phyloP scores from a whole-genome alignment of 2,888 invertebrate species.

The Trichopria drosophilae region DNA sequence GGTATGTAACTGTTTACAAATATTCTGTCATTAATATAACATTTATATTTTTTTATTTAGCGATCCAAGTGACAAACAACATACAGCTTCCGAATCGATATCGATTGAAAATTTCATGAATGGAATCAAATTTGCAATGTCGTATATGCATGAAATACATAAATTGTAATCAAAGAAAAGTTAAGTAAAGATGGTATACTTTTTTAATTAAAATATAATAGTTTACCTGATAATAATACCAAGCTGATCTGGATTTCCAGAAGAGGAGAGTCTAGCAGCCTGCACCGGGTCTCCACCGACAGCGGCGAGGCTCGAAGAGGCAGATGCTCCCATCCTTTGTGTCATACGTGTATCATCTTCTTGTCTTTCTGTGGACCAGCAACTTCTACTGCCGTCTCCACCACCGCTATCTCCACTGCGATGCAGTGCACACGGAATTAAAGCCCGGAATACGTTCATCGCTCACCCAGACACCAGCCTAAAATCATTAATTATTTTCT shows the following conservation, averaged over 20 bases:
- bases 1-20: constrained; percentile 27
- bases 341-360: constrained; percentile 56
- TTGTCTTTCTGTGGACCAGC: constrained; percentile 53
- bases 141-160: constrained; percentile 40
- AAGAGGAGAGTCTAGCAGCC: constrained; percentile 56
- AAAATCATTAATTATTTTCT: constrained; percentile 31
- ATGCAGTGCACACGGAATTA: constrained; percentile 65
- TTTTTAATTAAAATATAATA: background rate
- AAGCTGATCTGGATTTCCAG: constrained; percentile 54
- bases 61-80: constrained; percentile 23
- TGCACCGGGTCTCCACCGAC: constrained; percentile 56
- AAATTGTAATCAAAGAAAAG: constrained; percentile 31
- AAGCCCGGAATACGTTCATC: constrained; percentile 65
- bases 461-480: constrained; percentile 65
- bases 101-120: constrained; percentile 33
- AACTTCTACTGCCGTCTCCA: constrained; percentile 44
- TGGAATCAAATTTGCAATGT: constrained; percentile 38
- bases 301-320: constrained; percentile 57
- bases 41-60: constrained; percentile 26
- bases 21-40: background rate
- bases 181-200: background rate
- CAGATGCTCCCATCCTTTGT: constrained; percentile 58
- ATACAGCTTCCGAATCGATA: constrained; percentile 35
- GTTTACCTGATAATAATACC: constrained; percentile 54
- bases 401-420: constrained; percentile 57